phyloP scores from a whole-genome alignment of 2,888 invertebrate genomes.

The Argyresthia goedartella region DNA sequence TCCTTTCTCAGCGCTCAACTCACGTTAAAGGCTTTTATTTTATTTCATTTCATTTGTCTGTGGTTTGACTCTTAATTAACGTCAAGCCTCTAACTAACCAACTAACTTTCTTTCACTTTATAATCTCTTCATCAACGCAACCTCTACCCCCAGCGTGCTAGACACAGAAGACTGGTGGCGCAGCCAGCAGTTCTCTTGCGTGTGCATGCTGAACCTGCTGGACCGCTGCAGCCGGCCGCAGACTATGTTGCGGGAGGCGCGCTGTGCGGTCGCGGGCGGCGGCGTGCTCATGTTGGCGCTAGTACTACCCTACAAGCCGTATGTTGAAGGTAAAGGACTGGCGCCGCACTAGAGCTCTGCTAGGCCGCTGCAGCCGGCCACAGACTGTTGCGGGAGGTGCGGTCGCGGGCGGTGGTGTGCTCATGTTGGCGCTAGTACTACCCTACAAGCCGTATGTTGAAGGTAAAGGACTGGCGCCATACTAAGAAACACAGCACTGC shows the following conservation, averaged over 20 bases:
- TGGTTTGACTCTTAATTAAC: no score
- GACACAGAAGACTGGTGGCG: conserved; percentile 79
- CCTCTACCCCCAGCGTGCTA: conserved; percentile 67
- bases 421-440: conserved; percentile 91
- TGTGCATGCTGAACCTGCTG: conserved; percentile 92
- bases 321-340: conserved; percentile 84
- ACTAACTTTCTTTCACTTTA: no score
- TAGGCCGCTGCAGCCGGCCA: conserved; percentile 73
- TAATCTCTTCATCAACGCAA: no score
- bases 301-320: conserved; percentile 94
- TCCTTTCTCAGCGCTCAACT: no score
- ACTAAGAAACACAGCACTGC: conserved; percentile 70
- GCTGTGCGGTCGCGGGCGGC: conserved; percentile 75
- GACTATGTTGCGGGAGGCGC: conserved; percentile 82
- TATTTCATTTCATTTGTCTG: no score
- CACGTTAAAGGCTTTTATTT: no score
- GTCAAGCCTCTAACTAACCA: no score
- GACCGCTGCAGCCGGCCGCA: conserved; percentile 93
- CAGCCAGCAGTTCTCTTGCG: conserved; percentile 77
- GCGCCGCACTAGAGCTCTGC: no score
- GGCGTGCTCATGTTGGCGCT: conserved; percentile 89
- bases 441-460: conserved; percentile 97
- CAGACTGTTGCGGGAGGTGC: conserved; percentile 78
- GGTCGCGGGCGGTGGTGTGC: conserved; percentile 79
- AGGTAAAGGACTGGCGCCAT: conserved; percentile 57